Conservation (phyloP, 2,888 invertebrate genomes). For the Margaritifera margaritifera region DNA sequence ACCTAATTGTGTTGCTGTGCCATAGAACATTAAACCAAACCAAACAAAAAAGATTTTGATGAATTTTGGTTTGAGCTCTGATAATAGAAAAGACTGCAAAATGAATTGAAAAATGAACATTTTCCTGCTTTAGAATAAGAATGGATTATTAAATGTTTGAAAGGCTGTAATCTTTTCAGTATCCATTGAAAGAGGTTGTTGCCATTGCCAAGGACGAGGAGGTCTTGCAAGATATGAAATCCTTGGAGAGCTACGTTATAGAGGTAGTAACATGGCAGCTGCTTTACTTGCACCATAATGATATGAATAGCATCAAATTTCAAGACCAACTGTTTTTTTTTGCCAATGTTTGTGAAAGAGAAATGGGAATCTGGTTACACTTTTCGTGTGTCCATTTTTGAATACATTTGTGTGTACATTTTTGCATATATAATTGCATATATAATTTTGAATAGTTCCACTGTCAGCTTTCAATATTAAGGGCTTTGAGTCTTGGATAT, state of each 20-base stretch:
- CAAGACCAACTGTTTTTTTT: not conserved
- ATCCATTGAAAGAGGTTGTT: slow-evolving; percentile 96
- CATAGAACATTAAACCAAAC: too few relatives aligned
- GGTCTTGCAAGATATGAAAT: slow-evolving; percentile 85
- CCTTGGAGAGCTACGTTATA: slow-evolving; percentile 87
- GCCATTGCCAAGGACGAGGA: slow-evolving; percentile 88
- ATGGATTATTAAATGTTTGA: too few relatives aligned
- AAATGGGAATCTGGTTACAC: too few relatives aligned
- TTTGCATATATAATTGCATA: not conserved
- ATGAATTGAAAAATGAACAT: too few relatives aligned
- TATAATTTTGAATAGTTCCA: not conserved
- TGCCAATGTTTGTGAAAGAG: not conserved
- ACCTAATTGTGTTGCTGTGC: too few relatives aligned
- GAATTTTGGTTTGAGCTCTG: too few relatives aligned
- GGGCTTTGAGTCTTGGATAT: too few relatives aligned
- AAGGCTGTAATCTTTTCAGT: slow-evolving; percentile 73
- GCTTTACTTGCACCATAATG: not conserved
- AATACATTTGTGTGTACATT: not conserved
- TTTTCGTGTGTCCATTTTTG: too few relatives aligned
- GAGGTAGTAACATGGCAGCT: slow-evolving; percentile 74
- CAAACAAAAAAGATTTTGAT: too few relatives aligned
- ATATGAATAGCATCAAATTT: not conserved
- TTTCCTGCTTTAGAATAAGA: too few relatives aligned
- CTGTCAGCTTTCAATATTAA: too few relatives aligned
- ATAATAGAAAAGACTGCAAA: too few relatives aligned